Percentiles rank a stretch among this genome's conserved stretches.
Evolutionary conservation across 2,888 invertebrate genomes (phyloP).

Genomic region (Encarsia formosa): DNA sequence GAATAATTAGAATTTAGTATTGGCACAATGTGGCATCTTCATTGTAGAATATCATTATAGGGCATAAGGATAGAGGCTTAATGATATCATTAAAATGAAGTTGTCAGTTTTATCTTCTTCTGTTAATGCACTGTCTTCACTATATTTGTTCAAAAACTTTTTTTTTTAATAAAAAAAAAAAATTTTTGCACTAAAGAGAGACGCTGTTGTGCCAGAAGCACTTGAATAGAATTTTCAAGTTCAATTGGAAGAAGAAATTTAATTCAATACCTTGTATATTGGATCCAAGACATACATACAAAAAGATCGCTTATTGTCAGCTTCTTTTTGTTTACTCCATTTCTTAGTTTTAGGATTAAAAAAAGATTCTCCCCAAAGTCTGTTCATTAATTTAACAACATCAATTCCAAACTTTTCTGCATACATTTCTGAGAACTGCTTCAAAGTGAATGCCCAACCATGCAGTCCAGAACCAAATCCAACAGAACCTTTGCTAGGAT

Average conservation of each 20-base stretch:
- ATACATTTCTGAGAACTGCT: conserved; percentile 99
- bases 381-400: conserved; percentile 94
- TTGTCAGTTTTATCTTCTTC: conserved; percentile 59
- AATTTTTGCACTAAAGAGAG: conserved; percentile 41
- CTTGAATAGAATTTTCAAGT: conserved; percentile 1
- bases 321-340: conserved; percentile 90
- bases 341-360: conserved; percentile 97
- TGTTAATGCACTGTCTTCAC: conserved; percentile 62
- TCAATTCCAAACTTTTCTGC: conserved; percentile 98
- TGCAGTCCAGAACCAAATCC: conserved; percentile 99
- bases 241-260: neutral
- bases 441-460: conserved; percentile 99
- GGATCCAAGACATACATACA: conserved; percentile 98
- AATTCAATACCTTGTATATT: conserved; percentile 82
- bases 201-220: conserved; percentile 46
- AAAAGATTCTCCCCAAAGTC: conserved; percentile 98
- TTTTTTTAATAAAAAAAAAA: conserved; percentile 17
- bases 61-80: conserved; percentile 83
- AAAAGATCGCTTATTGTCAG: conserved; percentile 94
- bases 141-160: conserved; percentile 45
- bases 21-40: conserved; percentile 19
- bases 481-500: conserved; percentile 97
- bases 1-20: neutral
- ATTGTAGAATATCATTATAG: conserved; percentile 61
- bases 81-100: conserved; percentile 64